phyloP scores from a whole-genome alignment of 2,888 invertebrate species.

The Aquatica leii region DNA sequence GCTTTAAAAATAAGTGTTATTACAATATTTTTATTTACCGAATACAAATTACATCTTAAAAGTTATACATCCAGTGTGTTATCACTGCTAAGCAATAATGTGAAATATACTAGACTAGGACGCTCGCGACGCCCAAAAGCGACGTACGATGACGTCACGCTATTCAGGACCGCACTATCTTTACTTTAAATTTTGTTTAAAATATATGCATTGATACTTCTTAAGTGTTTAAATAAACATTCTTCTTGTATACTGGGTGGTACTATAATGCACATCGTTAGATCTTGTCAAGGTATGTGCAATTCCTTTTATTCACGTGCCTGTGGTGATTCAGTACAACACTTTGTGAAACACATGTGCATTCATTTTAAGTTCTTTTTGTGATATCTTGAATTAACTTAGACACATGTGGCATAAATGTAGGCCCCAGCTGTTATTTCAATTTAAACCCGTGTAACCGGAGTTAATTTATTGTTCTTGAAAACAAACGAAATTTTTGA shows the following conservation, averaged over 20 bases:
- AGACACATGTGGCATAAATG: slow-evolving; percentile 4
- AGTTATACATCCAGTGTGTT: slow-evolving; percentile 29
- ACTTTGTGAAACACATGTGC: slow-evolving; percentile 12
- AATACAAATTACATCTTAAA: slow-evolving; percentile 14
- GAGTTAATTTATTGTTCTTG: slow-evolving; percentile 4
- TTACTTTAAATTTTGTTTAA: slow-evolving; percentile 1
- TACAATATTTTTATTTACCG: background rate
- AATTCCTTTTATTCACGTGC: slow-evolving; percentile 15
- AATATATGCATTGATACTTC: too few species aligned
- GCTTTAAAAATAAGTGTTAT: too few species aligned
- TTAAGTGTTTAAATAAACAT: slow-evolving; percentile 16
- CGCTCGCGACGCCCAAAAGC: slow-evolving; percentile 31
- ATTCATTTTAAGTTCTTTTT: background rate
- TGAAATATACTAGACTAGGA: slow-evolving; percentile 31
- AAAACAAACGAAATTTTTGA: slow-evolving; percentile 10
- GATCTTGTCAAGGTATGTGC: background rate
- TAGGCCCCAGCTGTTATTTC: slow-evolving; percentile 2
- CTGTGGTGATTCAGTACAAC: slow-evolving; percentile 11
- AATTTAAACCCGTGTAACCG: background rate
- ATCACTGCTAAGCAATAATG: slow-evolving; percentile 31
- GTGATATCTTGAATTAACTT: slow-evolving; percentile 2
- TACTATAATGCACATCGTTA: slow-evolving; percentile 7
- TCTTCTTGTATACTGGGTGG: slow-evolving; percentile 4
- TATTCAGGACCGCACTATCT: slow-evolving; percentile 25
- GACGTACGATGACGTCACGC: slow-evolving; percentile 31